Evolutionary conservation across 2,113 vertebrate genomes (phyloP).

Genomic region (Gadus macrocephalus): DNA sequence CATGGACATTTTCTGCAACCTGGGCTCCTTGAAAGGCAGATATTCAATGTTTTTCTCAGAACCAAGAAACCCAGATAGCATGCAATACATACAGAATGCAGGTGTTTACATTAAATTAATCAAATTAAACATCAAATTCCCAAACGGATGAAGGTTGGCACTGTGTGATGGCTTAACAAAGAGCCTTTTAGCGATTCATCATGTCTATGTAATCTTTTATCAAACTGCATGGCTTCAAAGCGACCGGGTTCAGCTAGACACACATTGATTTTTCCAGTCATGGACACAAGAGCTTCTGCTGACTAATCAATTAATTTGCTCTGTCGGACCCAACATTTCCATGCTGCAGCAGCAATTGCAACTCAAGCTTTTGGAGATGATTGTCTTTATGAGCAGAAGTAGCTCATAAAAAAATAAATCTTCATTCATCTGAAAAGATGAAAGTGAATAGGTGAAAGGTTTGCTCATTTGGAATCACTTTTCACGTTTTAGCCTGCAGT

Average conservation of each 20-base stretch:
- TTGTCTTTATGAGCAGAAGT: too few species aligned
- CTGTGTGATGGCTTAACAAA: background rate
- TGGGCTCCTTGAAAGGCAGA: too few species aligned
- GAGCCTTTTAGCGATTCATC: slow-evolving; percentile 9
- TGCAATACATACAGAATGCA: background rate
- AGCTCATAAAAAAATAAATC: too few species aligned
- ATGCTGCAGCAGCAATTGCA: slow-evolving; percentile 25
- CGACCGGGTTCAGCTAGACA: slow-evolving; percentile 20
- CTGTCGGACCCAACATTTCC: slow-evolving; percentile 40
- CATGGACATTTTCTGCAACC: too few species aligned
- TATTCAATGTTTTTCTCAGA: too few species aligned
- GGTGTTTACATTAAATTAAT: background rate
- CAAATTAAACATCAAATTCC: too few species aligned
- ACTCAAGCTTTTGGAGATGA: slow-evolving; percentile 5
- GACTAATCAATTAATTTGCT: slow-evolving; percentile 46
- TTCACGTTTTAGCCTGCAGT: too few species aligned
- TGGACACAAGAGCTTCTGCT: slow-evolving; percentile 38
- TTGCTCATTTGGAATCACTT: too few species aligned
- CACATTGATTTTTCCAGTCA: slow-evolving; percentile 44
- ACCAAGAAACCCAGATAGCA: background rate
- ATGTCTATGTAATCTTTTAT: slow-evolving; percentile 10
- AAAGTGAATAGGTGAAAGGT: too few species aligned
- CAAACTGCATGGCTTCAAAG: slow-evolving; percentile 23
- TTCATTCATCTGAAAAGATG: too few species aligned
- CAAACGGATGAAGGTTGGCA: too few species aligned